Percentiles rank a stretch among this genome's conserved stretches.
Conservation (phyloP, 2,797 vertebrate species). For the Lycodopsis pacificus region DNA sequence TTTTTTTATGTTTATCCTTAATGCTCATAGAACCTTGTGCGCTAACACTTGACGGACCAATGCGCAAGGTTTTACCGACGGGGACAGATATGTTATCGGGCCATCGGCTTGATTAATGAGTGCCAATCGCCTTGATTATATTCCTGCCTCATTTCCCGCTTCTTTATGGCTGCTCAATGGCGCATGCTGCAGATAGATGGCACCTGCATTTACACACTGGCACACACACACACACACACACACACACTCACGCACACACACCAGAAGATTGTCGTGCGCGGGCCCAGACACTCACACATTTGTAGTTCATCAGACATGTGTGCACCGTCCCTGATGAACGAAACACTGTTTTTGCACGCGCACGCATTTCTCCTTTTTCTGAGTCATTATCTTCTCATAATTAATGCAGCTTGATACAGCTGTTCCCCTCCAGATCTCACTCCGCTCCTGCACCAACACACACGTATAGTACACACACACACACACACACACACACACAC, state of each 20-base stretch:
- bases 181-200: slow-evolving; percentile 67
- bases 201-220: slow-evolving; percentile 43
- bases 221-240: slow-evolving; percentile 5
- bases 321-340: slow-evolving; percentile 26
- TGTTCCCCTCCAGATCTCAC: slow-evolving; percentile 74
- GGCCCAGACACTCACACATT: slow-evolving; percentile 7
- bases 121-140: slow-evolving; percentile 73
- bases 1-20: slow-evolving; percentile 18
- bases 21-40: slow-evolving; percentile 1
- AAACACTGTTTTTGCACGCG: neutral
- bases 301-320: slow-evolving; percentile 17
- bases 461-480: neutral
- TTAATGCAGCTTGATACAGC: slow-evolving; percentile 77
- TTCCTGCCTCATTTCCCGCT: slow-evolving; percentile 77
- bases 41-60: slow-evolving; percentile 5
- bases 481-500: neutral
- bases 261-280: neutral
- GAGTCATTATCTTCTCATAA: slow-evolving; percentile 87
- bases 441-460: slow-evolving; percentile 11
- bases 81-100: slow-evolving; percentile 51
- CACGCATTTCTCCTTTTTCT: slow-evolving; percentile 58
- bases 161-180: slow-evolving; percentile 75
- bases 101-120: slow-evolving; percentile 66
- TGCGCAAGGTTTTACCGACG: slow-evolving; percentile 25
- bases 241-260: slow-evolving; percentile 9